These are phyloP conservation scores for Clarias gariepinus DNA, from an alignment of 2,113 vertebrate species.

Conservation along the genomic window DNA sequence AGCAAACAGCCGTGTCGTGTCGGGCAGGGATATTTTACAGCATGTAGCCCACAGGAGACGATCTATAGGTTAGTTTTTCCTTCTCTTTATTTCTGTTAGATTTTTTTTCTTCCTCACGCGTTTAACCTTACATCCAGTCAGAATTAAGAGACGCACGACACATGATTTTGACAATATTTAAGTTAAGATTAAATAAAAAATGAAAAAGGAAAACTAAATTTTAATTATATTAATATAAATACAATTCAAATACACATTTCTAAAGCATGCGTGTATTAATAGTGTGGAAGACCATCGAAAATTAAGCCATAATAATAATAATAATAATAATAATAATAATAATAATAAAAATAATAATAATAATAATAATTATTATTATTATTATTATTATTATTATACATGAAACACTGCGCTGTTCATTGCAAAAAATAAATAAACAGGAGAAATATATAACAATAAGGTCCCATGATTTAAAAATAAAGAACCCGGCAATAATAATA, in stretches of 20 bases:
- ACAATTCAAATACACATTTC: not conserved
- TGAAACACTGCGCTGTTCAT: not conserved
- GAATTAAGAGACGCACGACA: not conserved
- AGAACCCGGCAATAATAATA: not conserved
- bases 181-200: not conserved
- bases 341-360: not conserved
- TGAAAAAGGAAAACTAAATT: not conserved
- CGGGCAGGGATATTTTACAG: conserved; percentile 8
- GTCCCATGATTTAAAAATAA: not conserved
- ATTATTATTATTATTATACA: too few species aligned
- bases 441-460: not conserved
- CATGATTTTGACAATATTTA: not conserved
- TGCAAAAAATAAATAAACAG: not conserved
- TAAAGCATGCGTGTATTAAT: not conserved
- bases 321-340: not conserved
- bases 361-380: too few species aligned
- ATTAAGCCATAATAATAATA: not conserved
- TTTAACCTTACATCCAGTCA: not conserved
- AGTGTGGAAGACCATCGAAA: not conserved
- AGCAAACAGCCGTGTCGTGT: not conserved
- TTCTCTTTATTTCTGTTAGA: not conserved
- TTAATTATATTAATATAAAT: not conserved
- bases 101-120: not conserved
- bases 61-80: conserved; percentile 14
- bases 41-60: not conserved